These are phyloP conservation scores for Shargacucullia verbasci DNA, from an alignment of 2,888 invertebrate species.

Conservation along the genomic window DNA sequence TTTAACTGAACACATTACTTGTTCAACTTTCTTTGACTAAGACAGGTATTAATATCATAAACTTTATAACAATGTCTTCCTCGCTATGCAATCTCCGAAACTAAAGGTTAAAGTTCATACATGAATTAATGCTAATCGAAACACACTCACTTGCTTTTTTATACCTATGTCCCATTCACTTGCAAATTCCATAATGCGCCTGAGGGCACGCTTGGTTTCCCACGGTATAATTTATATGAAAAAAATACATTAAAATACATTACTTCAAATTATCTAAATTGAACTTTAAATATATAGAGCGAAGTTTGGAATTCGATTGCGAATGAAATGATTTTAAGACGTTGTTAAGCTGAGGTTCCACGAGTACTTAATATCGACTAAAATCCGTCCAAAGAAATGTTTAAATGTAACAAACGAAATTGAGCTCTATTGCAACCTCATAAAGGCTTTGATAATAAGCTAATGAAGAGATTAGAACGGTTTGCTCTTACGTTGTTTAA, in stretches of 20 bases:
- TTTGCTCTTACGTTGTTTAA: conserved; percentile 66
- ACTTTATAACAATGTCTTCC: conserved; percentile 31
- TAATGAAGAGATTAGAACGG: conserved; percentile 75
- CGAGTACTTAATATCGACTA: conserved; percentile 65
- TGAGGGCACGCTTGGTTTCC: conserved; percentile 90
- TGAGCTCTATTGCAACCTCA: conserved; percentile 55
- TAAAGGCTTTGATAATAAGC: conserved; percentile 57
- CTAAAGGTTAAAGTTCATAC: conserved; percentile 44
- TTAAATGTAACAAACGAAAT: conserved; percentile 55
- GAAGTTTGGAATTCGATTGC: conserved; percentile 18
- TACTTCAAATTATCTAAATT: background rate
- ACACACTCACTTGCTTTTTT: conserved; percentile 65
- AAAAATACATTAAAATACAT: conserved; percentile 50
- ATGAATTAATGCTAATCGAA: conserved; percentile 68
- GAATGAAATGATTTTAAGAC: conserved; percentile 9
- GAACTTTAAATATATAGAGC: background rate
- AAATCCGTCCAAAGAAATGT: conserved; percentile 63
- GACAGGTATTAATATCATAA: conserved; percentile 43
- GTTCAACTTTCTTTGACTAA: conserved; percentile 27
- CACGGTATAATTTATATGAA: conserved; percentile 79
- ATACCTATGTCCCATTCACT: conserved; percentile 72
- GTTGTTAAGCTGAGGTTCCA: conserved; percentile 11
- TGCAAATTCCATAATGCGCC: conserved; percentile 87
- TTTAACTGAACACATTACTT: conserved; percentile 5
- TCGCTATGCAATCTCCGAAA: conserved; percentile 29